phyloP scores from a whole-genome alignment of 2,888 invertebrate species.

The Agonopterix subpropinquella region DNA sequence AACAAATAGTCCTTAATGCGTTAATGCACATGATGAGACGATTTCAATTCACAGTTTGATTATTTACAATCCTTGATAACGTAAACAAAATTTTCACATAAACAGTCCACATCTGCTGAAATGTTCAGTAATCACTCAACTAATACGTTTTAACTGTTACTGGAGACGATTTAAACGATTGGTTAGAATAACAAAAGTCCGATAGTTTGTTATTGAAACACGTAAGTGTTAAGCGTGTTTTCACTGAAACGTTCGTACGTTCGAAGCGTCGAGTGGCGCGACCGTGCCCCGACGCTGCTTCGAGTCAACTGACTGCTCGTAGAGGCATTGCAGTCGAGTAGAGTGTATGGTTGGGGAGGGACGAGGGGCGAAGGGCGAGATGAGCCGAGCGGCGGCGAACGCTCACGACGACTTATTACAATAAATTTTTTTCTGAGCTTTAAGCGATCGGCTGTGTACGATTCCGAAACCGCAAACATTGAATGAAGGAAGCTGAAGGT shows the following conservation, averaged over 20 bases:
- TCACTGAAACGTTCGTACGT: conserved; percentile 57
- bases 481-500: conserved; percentile 38
- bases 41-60: conserved; percentile 33
- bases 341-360: conserved; percentile 56
- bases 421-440: conserved; percentile 69
- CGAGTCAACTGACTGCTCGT: conserved; percentile 63
- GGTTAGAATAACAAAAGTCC: conserved; percentile 19
- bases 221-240: conserved; percentile 63
- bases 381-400: conserved; percentile 70
- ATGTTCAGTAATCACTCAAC: conserved; percentile 14
- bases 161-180: conserved; percentile 2
- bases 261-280: conserved; percentile 62
- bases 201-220: conserved; percentile 38
- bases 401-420: conserved; percentile 72
- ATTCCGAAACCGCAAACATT: conserved; percentile 52
- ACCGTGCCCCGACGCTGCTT: conserved; percentile 66
- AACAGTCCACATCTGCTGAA: conserved; percentile 40
- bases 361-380: conserved; percentile 50
- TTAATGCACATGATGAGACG: conserved; percentile 40
- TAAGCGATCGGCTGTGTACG: conserved; percentile 56
- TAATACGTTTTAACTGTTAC: conserved; percentile 10
- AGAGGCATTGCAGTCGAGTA: conserved; percentile 64
- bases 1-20: conserved; percentile 46
- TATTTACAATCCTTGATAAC: conserved; percentile 24
- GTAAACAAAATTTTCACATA: conserved; percentile 37